Evolutionary conservation across 2,797 vertebrate genomes (phyloP), one percentile per base, ranked within the genome.

Genomic region (Eulemur coronatus): DNA sequence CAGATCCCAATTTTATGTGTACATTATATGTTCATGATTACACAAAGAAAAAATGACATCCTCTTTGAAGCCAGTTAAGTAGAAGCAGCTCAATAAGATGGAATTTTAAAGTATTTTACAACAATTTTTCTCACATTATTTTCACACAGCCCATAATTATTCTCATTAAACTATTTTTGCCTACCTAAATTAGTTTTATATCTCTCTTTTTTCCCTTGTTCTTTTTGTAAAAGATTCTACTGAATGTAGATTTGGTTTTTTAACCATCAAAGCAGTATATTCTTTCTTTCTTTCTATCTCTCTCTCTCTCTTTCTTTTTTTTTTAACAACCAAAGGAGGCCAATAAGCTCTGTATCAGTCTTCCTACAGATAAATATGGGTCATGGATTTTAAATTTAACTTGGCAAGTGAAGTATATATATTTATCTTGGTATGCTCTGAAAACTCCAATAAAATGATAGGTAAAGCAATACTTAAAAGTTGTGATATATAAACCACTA

Each of bases 361-460:
- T 89, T 43, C 55, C 52, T 89, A 85, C 9, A 89, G 35, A 69
- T 72, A 82, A 75, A 63, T 69, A 70, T 43, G 52, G 24, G 15
- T 13, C 63, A 96, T 43, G 38, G 20, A 95, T 91, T 92, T 80
- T 78, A 78, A 24, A 8, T 76, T 89, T 65, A 76, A 94, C 43
- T 48, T 35, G 30, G 65, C 41, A 84, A 50, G 18, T 75, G 80
- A 93, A 89, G 50, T 35, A 59, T 18, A 35, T 22, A 41, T 33
- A 46, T 88, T 88, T 89, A 81, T 91, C 33, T 85, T 84, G 33
- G 57, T 59, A 73, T 61, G 38, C 61, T 80, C 82, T 80, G 59
- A 91, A 84, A 97, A 95, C 22, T n/a, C 30, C 46, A 95, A 30
- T 61, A 91, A 94, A 93, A 93, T 75, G 11, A 80, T 35, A 59